Evolutionary conservation across 2,888 invertebrate species (phyloP), one percentile per base, ranked within the genome.

Genomic region (Trachelus troglodyta): DNA sequence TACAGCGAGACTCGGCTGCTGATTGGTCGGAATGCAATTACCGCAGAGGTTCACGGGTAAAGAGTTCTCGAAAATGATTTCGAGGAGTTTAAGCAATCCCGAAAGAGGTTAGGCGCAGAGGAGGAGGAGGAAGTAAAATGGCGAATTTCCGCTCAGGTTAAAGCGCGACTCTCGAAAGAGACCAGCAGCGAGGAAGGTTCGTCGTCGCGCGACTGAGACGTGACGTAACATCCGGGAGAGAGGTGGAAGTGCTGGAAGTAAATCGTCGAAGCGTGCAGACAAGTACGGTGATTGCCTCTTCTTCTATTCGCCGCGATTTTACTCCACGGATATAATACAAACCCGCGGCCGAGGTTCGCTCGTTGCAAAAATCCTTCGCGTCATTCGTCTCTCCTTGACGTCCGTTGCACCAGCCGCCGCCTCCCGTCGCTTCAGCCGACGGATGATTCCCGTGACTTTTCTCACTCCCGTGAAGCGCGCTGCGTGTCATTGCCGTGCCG

Each of bases 221-320:
- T 90, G 89, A 90, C 88, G 90, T 86, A 90, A 90, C 85, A 89
- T 90, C 89, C 89, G 89, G 89, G 84, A 85, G 84, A 83, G 81
- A 83, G 81, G 80, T 83, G 81, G 77, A 85, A 77, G 80, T 79
- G 80, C 74, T 79, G 82, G 83, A 80, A 83, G 84, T 81, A 82
- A 86, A 85, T 84, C 86, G 86, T 73, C 85, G 86, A 81, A 86
- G 86, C 87, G 86, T 87, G 85, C 85, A 85, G 84, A 84, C 83
- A 82, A 82, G 79, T 78, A 79, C 81, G 79, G 83, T 84, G 83
- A 85, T 86, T 80, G 84, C 81, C 81, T 85, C 83, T 81, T 81
- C 81, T 80, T 74, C 77, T 9, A 23, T 56, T 56, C 56, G 56
- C 23, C 56, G 9, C 56, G 56, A 56, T 56, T 56, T 56, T 56